A percentile compares a stretch with the other conserved stretches of the same genome.
phyloP scores from a whole-genome alignment of 2,797 vertebrate species.

The Enteromius argenteus region DNA sequence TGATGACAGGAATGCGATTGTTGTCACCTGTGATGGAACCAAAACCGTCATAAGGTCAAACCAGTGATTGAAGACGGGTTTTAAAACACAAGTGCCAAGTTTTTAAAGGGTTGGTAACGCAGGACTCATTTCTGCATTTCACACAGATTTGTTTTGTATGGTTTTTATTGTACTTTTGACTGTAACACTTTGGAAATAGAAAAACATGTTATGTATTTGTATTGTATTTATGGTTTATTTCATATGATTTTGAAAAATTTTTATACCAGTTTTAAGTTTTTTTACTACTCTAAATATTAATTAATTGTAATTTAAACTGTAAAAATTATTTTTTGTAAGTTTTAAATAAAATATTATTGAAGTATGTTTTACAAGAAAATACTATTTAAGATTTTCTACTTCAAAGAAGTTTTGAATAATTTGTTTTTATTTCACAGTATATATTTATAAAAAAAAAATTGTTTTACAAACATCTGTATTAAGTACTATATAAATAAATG shows the following conservation, averaged over 20 bases:
- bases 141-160: not conserved
- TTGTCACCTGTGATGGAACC: constrained; percentile 86
- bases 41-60: not conserved
- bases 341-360: not conserved
- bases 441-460: not conserved
- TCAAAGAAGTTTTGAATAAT: not conserved
- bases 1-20: constrained; percentile 92
- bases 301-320: not conserved
- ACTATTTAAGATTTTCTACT: not conserved
- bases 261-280: not conserved
- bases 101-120: not conserved
- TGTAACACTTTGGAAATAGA: not conserved
- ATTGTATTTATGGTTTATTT: not conserved
- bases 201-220: not conserved
- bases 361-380: not conserved
- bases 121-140: not conserved
- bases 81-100: not conserved
- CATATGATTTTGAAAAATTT: not conserved
- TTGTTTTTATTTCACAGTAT: not conserved
- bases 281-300: not conserved
- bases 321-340: not conserved
- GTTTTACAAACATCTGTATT: not conserved
- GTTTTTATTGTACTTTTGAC: not conserved
- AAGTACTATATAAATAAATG: not conserved
- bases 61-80: not conserved